These are phyloP conservation scores for Xiphophorus birchmanni DNA, from an alignment of 2,797 vertebrate genomes.

Conservation along the genomic window DNA sequence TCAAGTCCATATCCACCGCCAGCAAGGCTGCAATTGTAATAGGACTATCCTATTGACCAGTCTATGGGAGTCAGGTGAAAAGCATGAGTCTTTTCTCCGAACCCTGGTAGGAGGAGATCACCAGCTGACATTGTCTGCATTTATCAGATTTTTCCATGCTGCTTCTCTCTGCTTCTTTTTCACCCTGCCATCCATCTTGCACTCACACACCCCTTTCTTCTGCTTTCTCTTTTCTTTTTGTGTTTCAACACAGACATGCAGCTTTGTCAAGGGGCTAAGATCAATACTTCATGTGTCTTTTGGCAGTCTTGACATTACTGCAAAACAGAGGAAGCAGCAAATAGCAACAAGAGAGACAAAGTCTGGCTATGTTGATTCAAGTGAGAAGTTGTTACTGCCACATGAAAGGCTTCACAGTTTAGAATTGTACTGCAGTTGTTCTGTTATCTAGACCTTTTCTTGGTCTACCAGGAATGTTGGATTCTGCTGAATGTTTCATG, in stretches of 20 bases:
- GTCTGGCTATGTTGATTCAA: conserved; percentile 46
- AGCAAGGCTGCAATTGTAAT: conserved; percentile 62
- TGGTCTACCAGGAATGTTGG: too few species aligned
- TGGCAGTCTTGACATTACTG: conserved; percentile 34
- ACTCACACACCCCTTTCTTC: conserved; percentile 3
- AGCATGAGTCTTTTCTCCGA: conserved; percentile 46
- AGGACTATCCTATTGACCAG: conserved; percentile 59
- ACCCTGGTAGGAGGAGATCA: conserved; percentile 25
- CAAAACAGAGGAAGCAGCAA: conserved; percentile 51
- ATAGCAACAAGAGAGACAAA: conserved; percentile 30
- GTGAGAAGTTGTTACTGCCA: conserved; percentile 29
- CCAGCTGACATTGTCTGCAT: conserved; percentile 42
- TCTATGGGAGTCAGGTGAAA: conserved; percentile 57
- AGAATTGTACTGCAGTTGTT: conserved; percentile 15
- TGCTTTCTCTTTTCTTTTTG: conserved; percentile 6
- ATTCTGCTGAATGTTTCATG: conserved; percentile 37
- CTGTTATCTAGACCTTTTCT: conserved; percentile 26
- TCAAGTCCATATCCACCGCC: conserved; percentile 63
- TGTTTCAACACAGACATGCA: conserved; percentile 14
- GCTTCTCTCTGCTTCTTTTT: conserved; percentile 6
- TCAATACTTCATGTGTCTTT: conserved; percentile 57
- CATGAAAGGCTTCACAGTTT: conserved; percentile 43
- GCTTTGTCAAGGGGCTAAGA: conserved; percentile 40
- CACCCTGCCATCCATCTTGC: conserved; percentile 16
- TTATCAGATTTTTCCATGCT: conserved; percentile 49